phyloP scores from a whole-genome alignment of 2,113 vertebrate genomes.

The Dendropsophus ebraccatus region DNA sequence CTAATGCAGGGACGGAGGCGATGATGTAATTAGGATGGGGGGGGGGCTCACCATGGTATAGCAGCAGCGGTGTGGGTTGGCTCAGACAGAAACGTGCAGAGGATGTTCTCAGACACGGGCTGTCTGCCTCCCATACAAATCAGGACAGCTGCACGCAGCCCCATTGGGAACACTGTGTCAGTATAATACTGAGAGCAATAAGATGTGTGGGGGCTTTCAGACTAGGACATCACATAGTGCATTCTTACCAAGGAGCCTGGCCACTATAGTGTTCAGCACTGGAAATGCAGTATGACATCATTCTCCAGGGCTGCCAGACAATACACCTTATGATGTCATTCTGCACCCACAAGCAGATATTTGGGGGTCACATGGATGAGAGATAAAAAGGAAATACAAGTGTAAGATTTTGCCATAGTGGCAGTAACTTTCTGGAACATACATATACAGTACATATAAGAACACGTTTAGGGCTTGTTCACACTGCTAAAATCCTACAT shows the following conservation, averaged over 20 bases:
- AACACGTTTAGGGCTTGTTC: too few relatives aligned
- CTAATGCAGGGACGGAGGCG: not conserved
- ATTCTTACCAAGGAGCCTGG: not conserved
- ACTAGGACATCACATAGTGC: too few relatives aligned
- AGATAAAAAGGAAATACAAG: too few relatives aligned
- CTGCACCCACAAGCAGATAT: not conserved
- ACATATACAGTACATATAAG: too few relatives aligned
- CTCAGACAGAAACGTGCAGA: conserved; percentile 24
- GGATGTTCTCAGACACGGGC: conserved; percentile 37
- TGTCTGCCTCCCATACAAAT: conserved; percentile 38
- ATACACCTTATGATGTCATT: not conserved
- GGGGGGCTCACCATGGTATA: not conserved
- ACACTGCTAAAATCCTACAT: too few relatives aligned
- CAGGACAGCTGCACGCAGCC: conserved; percentile 33
- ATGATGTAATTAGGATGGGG: not conserved
- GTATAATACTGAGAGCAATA: not conserved
- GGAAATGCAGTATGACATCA: not conserved
- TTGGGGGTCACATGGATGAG: too few relatives aligned
- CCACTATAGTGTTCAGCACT: not conserved
- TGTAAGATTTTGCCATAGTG: too few relatives aligned
- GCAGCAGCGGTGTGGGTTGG: not conserved
- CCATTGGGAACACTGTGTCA: conserved; percentile 31
- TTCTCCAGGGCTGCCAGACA: not conserved
- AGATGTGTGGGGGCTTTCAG: not conserved
- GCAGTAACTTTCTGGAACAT: too few relatives aligned